phyloP scores from a whole-genome alignment of 2,113 vertebrate genomes.

The Dipodomys stephensi region DNA sequence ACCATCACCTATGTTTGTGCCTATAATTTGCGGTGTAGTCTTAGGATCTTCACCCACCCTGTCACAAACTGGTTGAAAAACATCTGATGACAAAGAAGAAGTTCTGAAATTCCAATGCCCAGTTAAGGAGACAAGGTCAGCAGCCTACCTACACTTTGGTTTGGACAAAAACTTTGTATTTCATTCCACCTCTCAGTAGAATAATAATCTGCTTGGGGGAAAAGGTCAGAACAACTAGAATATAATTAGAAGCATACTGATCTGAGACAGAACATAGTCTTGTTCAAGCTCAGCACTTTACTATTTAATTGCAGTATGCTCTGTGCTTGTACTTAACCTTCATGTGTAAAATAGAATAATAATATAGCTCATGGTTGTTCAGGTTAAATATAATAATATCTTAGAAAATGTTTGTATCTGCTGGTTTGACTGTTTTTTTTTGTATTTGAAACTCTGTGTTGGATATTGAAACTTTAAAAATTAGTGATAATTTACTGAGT shows the following conservation, averaged over 20 bases:
- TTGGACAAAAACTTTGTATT: not conserved
- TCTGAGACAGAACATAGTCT: not conserved
- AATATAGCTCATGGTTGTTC: not conserved
- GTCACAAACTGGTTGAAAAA: not conserved
- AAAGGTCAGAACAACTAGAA: not conserved
- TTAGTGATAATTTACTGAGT: not conserved
- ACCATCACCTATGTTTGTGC: too few relatives aligned
- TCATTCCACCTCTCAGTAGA: not conserved
- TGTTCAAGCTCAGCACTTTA: not conserved
- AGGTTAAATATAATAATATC: constrained; percentile 27
- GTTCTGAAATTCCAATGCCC: not conserved
- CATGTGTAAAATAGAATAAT: constrained; percentile 20
- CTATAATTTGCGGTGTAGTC: not conserved
- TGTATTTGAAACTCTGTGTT: not conserved
- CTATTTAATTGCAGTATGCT: not conserved
- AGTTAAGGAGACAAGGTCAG: not conserved
- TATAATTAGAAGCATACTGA: not conserved
- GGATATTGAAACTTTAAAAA: not conserved
- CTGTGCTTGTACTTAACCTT: constrained; percentile 8
- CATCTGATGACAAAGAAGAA: not conserved
- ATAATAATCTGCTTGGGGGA: not conserved
- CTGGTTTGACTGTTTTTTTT: constrained; percentile 9
- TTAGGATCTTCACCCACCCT: not conserved
- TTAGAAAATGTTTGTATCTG: not conserved
- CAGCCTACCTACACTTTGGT: not conserved